Evolutionary conservation across 2,797 vertebrate species (phyloP), one percentile per base, ranked within the genome.

Genomic region (Microctenopoma stevenorrisi): DNA sequence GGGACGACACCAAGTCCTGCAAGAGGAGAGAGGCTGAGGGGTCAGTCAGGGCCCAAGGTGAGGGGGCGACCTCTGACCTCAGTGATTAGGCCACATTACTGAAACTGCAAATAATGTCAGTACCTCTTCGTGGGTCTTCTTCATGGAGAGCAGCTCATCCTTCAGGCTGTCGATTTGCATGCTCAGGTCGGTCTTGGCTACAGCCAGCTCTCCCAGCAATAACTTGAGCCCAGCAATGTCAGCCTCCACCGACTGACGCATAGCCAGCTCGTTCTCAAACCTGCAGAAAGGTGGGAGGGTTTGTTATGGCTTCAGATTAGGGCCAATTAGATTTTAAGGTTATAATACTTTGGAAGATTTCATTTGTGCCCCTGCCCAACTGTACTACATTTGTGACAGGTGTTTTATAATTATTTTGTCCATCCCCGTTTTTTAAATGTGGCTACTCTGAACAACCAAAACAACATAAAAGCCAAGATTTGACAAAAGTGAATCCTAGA

Each of bases 1-100:
- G 72, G 76, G 94, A 72, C 48, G 79, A 5, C 0, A 76, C 14
- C 87, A 96, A 88, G 76, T 96, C 95, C 94, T 96, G 68, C 42
- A 44, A 18, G 56, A 59, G 33, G 43, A 28, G 26, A 11, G 7
- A 47, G 46, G 10, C 18, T 46, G 43, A 33, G 30, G 16, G 15
- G 46, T 47, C n/a, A 47, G n/a, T 22, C 18, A 11, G 44, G 9
- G 4, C n/a, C 1, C 15, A 8, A 10, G 3, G 2, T 18, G 37
- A 48, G 9, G 2, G 6, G 5, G 18, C 11, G 33, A 35, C 58
- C 5, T 26, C 5, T n/a, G n/a, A n/a, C 16, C 15, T 7, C 6
- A n/a, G 43, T n/a, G 6, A 46, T n/a, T 5, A 0, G 42, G 8
- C 43, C 15, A 7, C 6, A n/a, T 7, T 9, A 7, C n/a, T n/a